Evolutionary conservation across 2,888 invertebrate genomes (phyloP).

Genomic region (Leptinotarsa rubiginosa): DNA sequence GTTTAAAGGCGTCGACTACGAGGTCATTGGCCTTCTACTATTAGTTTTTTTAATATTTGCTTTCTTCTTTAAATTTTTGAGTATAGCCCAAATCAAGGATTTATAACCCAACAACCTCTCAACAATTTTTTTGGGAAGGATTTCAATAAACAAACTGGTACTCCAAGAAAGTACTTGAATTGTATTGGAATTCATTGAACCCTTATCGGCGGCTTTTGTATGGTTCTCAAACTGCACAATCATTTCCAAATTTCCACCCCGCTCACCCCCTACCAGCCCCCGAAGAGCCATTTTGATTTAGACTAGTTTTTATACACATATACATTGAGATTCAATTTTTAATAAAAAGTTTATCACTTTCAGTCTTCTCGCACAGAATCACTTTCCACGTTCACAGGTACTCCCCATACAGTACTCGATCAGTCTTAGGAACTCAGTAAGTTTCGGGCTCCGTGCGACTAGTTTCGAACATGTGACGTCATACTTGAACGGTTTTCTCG

Average conservation of each 20-base stretch:
- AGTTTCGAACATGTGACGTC: slow-evolving; percentile 74
- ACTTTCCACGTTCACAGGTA: slow-evolving; percentile 20
- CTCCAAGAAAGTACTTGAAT: too few relatives aligned
- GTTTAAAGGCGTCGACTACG: too few relatives aligned
- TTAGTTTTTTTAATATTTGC: too few relatives aligned
- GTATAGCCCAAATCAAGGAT: too few relatives aligned
- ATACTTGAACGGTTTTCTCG: slow-evolving; percentile 71
- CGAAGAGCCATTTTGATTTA: slow-evolving; percentile 41
- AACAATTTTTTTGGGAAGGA: too few relatives aligned
- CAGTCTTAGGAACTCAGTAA: slow-evolving; percentile 66
- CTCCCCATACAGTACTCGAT: slow-evolving; percentile 40
- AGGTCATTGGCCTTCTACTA: too few relatives aligned
- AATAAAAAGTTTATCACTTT: slow-evolving; percentile 33
- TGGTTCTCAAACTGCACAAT: background rate
- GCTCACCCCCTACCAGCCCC: background rate
- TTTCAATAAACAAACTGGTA: too few relatives aligned
- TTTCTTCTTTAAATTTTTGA: too few relatives aligned
- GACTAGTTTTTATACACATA: slow-evolving; percentile 61
- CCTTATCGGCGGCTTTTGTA: too few relatives aligned
- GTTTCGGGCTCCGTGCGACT: slow-evolving; percentile 67
- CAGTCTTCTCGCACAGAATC: slow-evolving; percentile 17
- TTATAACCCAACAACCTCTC: too few relatives aligned
- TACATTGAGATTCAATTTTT: slow-evolving; percentile 49
- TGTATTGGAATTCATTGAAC: too few relatives aligned
- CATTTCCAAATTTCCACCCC: background rate